Conservation (phyloP, 2,888 invertebrate species). For the Eupeodes latifasciatus region DNA sequence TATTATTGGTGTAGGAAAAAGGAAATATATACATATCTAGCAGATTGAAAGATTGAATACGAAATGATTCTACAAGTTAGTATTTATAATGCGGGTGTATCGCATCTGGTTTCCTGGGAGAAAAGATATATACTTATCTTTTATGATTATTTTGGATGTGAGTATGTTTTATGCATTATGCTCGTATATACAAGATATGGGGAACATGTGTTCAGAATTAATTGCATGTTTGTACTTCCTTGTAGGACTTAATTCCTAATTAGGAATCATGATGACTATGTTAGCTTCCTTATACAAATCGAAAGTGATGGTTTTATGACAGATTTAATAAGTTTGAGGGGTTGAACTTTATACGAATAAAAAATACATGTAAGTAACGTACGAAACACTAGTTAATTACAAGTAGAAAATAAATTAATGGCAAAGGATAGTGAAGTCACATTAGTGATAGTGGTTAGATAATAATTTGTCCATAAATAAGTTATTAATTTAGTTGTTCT, state of each 20-base stretch:
- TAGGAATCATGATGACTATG: background rate
- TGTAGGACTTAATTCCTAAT: conserved; percentile 15
- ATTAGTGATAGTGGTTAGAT: too few species aligned
- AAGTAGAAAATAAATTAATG: too few species aligned
- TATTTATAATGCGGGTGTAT: background rate
- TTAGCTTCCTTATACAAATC: conserved; percentile 47
- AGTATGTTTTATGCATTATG: background rate
- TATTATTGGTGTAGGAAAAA: background rate
- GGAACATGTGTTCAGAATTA: conserved; percentile 26
- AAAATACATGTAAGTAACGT: too few species aligned
- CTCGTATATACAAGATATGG: background rate
- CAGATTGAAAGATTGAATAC: conserved; percentile 29
- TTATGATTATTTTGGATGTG: background rate
- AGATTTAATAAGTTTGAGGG: too few species aligned
- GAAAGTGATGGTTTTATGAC: too few species aligned
- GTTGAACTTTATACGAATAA: too few species aligned
- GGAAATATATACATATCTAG: background rate
- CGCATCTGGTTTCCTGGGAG: conserved; percentile 9
- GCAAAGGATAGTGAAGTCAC: too few species aligned
- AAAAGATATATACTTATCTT: background rate
- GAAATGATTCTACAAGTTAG: background rate
- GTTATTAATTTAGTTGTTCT: too few species aligned
- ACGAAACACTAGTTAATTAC: too few species aligned
- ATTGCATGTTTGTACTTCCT: background rate
- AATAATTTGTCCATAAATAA: too few species aligned